A percentile compares a stretch with the other conserved stretches of the same genome.
Conservation (phyloP, 2,797 vertebrate species). For the Rhinogobio ventralis region DNA sequence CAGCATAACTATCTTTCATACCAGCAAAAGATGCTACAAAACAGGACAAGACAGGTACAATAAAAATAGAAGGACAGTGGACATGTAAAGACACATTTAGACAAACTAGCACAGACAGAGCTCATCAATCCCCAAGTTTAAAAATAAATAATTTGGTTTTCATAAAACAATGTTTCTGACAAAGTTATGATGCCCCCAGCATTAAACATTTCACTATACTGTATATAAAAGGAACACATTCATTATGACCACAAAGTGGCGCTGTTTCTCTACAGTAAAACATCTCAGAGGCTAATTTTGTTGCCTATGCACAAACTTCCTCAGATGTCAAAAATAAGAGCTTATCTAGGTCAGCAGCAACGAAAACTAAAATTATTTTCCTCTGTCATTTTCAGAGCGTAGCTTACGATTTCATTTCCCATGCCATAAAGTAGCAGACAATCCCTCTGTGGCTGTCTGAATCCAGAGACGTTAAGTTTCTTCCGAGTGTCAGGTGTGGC, state of each 20-base stretch:
- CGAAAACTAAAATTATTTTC: constrained; percentile 42
- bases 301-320: constrained; percentile 4
- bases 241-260: constrained; percentile 43
- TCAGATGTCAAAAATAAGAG: constrained; percentile 32
- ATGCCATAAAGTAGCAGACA: neutral
- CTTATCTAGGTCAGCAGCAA: constrained; percentile 36
- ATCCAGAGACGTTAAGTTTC: neutral
- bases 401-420: neutral
- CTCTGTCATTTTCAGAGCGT: neutral
- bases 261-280: constrained; percentile 32
- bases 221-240: neutral
- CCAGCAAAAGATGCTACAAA: neutral
- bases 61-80: constrained; percentile 10
- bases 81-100: neutral
- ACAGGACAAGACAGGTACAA: constrained; percentile 12
- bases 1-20: constrained; percentile 25
- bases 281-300: neutral
- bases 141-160: neutral
- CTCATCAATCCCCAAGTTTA: neutral
- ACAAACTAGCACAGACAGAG: neutral
- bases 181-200: neutral
- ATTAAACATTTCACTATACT: neutral
- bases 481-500: neutral
- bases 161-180: neutral
- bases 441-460: neutral